These are phyloP conservation scores for Tetragonula clypearis DNA, from an alignment of 1,140 invertebrate genomes.

Conservation along the genomic window DNA sequence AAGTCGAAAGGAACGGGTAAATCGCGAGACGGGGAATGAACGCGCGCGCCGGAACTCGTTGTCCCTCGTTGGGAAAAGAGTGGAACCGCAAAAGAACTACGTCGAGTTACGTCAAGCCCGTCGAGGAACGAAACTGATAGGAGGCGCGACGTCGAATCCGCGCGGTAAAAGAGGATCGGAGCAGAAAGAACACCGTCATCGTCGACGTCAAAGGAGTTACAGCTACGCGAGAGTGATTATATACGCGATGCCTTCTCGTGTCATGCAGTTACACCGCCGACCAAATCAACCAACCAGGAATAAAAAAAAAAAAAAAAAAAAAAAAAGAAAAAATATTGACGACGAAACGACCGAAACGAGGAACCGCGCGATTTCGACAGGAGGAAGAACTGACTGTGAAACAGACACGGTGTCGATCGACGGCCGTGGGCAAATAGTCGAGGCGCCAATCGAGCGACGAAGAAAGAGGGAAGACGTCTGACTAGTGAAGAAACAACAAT, in stretches of 20 bases:
- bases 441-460: neutral
- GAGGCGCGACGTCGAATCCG: constrained; percentile 47
- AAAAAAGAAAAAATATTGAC: neutral
- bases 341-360: constrained; percentile 2
- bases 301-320: constrained; percentile 3
- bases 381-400: too few species aligned
- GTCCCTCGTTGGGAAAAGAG: constrained; percentile 33
- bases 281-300: constrained; percentile 29
- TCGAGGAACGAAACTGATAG: constrained; percentile 45
- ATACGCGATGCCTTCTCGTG: constrained; percentile 48
- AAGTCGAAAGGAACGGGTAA: neutral
- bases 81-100: constrained; percentile 45
- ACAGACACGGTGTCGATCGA: too few species aligned
- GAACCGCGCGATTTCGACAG: neutral
- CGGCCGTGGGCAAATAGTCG: too few species aligned
- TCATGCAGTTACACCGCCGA: constrained; percentile 38
- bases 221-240: constrained; percentile 53
- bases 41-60: constrained; percentile 27
- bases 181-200: constrained; percentile 64
- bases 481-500: too few species aligned
- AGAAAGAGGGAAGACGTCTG: neutral
- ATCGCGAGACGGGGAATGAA: constrained; percentile 1
- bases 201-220: constrained; percentile 57
- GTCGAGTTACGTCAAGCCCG: constrained; percentile 35
- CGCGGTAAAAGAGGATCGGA: constrained; percentile 56